These are phyloP conservation scores for Charadrius vociferus DNA, from an alignment of 2,113 vertebrate species.

Conservation along the genomic window DNA sequence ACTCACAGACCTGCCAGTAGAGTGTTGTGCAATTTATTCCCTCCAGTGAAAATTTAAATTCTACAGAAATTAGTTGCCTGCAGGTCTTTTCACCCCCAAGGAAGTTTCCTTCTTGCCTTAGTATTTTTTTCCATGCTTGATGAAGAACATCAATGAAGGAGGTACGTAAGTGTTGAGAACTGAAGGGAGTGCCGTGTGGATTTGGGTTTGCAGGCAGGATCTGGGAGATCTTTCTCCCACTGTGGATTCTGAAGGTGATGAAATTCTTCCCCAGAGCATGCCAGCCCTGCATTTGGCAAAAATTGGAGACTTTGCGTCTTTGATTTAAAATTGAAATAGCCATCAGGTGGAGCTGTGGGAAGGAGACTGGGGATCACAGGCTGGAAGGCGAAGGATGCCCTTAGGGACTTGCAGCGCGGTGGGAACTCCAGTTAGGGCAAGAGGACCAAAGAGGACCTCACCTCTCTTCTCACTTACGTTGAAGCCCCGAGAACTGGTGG, in stretches of 20 bases:
- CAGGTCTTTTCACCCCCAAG: background rate
- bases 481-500: background rate
- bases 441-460: background rate
- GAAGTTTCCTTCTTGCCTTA: background rate
- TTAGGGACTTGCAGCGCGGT: background rate
- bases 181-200: background rate
- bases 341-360: background rate
- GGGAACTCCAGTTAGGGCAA: background rate
- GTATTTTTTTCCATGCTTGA: background rate
- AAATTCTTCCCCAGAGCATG: background rate
- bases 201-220: background rate
- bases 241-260: background rate
- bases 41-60: background rate
- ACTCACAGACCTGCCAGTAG: background rate
- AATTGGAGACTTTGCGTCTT: background rate
- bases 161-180: background rate
- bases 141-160: background rate
- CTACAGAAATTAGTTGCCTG: slow-evolving; percentile 9
- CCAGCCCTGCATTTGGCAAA: background rate
- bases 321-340: background rate
- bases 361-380: background rate
- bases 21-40: background rate
- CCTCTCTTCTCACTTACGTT: accelerated
- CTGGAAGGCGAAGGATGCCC: background rate
- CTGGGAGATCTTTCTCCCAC: background rate